phyloP scores from a whole-genome alignment of 2,113 vertebrate genomes.

The Cathartes aura region DNA sequence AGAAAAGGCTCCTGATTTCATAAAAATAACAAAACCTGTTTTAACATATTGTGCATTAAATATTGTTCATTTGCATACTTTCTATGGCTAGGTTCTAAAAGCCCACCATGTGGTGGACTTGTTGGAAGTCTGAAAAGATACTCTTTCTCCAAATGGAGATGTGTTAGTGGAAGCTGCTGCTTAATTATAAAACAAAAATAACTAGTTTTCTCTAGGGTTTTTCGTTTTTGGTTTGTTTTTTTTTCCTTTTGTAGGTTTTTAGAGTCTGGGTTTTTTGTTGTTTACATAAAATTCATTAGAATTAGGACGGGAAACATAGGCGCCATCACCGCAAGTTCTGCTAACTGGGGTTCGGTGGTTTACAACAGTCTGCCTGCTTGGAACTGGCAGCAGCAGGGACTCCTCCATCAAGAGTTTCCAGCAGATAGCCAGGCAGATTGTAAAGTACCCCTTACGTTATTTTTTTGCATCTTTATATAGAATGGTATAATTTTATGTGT shows the following conservation, averaged over 20 bases:
- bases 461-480: background rate
- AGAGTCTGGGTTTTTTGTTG: background rate
- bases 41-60: conserved; percentile 67
- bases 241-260: background rate
- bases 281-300: background rate
- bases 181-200: conserved; percentile 66
- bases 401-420: background rate
- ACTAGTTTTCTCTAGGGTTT: background rate
- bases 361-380: conserved; percentile 27
- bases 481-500: background rate
- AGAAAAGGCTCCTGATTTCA: conserved; percentile 70
- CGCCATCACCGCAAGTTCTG: background rate
- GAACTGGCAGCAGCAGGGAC: background rate
- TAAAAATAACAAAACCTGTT: conserved; percentile 69
- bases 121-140: conserved; percentile 46
- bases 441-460: background rate
- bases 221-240: background rate
- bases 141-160: conserved; percentile 51
- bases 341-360: background rate
- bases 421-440: conserved; percentile 51
- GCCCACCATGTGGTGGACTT: conserved; percentile 68
- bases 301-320: background rate
- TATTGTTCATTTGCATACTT: conserved; percentile 72
- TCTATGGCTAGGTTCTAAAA: conserved; percentile 51
- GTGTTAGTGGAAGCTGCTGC: conserved; percentile 61